phyloP scores from a whole-genome alignment of 2,113 vertebrate genomes.

The Lethenteron camtschaticum region DNA sequence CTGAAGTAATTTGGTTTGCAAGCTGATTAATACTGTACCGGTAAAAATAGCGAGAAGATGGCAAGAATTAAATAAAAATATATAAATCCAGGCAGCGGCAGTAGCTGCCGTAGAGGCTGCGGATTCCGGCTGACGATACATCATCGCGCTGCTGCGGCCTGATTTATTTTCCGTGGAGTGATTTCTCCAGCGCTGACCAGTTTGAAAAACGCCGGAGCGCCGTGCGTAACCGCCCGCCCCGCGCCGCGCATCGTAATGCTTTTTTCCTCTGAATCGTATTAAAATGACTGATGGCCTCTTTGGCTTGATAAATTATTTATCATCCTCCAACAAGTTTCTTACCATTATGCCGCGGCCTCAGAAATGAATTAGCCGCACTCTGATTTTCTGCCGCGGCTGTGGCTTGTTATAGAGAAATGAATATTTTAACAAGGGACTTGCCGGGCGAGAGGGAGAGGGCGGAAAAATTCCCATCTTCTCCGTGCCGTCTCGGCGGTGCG shows the following conservation, averaged over 20 bases:
- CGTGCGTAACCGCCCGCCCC: conserved; percentile 1
- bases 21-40: too few species aligned
- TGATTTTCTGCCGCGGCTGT: background rate
- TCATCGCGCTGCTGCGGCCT: background rate
- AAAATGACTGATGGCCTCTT: conserved; percentile 6
- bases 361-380: background rate
- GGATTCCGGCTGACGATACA: conserved; percentile 3
- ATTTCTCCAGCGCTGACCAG: conserved; percentile 4
- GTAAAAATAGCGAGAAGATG: too few species aligned
- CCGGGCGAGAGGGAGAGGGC: background rate
- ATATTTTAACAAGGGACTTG: conserved; percentile 4
- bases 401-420: conserved; percentile 6
- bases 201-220: conserved; percentile 4
- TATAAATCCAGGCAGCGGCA: too few species aligned
- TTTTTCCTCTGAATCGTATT: conserved; percentile 5
- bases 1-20: too few species aligned
- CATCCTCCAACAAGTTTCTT: conserved; percentile 5
- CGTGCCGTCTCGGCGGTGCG: too few species aligned
- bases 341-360: background rate
- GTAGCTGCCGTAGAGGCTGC: too few species aligned
- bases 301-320: conserved; percentile 5
- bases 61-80: too few species aligned
- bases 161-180: conserved; percentile 3
- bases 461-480: too few species aligned
- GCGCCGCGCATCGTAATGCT: conserved; percentile 4